These are phyloP conservation scores for Dromiciops gliroides DNA, from an alignment of 2,113 vertebrate genomes.

Conservation along the genomic window DNA sequence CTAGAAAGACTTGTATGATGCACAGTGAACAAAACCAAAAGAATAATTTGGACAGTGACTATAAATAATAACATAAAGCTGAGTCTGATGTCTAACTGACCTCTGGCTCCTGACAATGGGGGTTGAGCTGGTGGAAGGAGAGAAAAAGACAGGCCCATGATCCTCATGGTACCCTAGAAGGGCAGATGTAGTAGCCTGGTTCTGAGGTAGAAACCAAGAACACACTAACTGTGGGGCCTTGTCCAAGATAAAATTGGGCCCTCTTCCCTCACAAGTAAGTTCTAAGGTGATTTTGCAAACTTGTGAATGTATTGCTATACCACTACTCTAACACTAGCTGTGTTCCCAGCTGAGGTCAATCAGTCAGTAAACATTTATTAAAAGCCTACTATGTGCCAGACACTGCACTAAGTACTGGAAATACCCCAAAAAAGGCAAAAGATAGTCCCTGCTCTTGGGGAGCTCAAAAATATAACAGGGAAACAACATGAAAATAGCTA, in stretches of 20 bases:
- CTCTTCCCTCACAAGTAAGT: not conserved
- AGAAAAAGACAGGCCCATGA: not conserved
- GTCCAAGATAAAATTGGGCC: not conserved
- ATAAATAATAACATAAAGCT: not conserved
- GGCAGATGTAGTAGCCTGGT: no score
- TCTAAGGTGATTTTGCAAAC: not conserved
- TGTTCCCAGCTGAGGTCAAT: not conserved
- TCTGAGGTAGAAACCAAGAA: not conserved
- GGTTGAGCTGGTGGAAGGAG: not conserved
- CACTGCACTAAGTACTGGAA: no score
- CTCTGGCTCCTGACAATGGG: not conserved
- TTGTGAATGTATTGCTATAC: not conserved
- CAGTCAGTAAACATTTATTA: not conserved
- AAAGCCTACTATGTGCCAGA: no score
- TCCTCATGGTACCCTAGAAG: not conserved
- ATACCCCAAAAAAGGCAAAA: not conserved
- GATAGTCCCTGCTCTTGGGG: no score
- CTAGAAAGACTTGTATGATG: no score
- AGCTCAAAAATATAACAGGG: not conserved
- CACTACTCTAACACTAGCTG: not conserved
- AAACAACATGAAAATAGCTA: not conserved
- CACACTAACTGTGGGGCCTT: not conserved
- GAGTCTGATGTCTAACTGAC: not conserved
- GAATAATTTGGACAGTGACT: not conserved
- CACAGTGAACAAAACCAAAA: no score